Conservation (phyloP, 2,797 vertebrate species). For the Centroberyx gerrardi region DNA sequence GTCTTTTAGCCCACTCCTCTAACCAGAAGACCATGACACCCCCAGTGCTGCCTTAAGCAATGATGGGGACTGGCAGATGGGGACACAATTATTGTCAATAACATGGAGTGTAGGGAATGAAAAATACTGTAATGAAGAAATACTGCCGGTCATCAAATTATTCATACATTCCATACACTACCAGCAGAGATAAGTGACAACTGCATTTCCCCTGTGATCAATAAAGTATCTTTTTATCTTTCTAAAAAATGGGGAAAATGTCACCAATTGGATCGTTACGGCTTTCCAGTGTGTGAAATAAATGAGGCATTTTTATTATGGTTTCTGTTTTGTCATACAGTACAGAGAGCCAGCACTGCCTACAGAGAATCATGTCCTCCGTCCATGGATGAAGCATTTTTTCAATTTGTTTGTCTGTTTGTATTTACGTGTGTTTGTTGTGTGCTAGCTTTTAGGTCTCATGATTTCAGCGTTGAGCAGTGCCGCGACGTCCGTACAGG, state of each 20-base stretch:
- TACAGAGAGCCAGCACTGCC: neutral
- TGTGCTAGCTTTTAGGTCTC: slow-evolving; percentile 23
- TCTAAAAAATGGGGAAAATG: too few species aligned
- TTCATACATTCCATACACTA: too few species aligned
- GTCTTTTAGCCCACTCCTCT: neutral
- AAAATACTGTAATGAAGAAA: too few species aligned
- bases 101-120: too few species aligned
- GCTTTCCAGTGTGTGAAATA: neutral
- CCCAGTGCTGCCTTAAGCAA: too few species aligned
- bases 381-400: slow-evolving; percentile 4
- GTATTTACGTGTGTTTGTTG: slow-evolving; percentile 25
- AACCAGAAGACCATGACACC: too few species aligned
- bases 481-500: slow-evolving; percentile 22
- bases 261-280: neutral
- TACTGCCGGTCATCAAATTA: too few species aligned
- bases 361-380: slow-evolving; percentile 30
- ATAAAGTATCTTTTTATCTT: too few species aligned
- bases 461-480: slow-evolving; percentile 6
- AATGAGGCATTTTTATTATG: neutral
- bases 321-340: neutral
- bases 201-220: neutral
- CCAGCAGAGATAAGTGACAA: too few species aligned
- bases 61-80: too few species aligned
- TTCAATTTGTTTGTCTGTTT: slow-evolving; percentile 21
- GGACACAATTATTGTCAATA: too few species aligned